A percentile compares a stretch with the other conserved stretches of the same genome.
Conservation (phyloP, 2,113 vertebrate species). For the Eptesicus fuscus region DNA sequence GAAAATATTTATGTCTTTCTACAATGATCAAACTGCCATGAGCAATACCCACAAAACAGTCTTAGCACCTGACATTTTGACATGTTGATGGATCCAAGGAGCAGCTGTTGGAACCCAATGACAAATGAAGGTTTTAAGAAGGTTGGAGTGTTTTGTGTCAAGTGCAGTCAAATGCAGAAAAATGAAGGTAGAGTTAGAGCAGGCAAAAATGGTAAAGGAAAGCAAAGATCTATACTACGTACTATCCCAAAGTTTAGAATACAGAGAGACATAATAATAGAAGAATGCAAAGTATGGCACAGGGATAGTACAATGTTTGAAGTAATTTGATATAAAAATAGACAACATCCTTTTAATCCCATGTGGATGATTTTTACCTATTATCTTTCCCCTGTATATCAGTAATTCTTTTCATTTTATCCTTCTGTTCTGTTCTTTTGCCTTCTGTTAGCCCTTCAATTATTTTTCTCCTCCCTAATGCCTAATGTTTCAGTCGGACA, state of each 20-base stretch:
- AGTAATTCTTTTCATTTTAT: not conserved
- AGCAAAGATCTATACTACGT: not conserved
- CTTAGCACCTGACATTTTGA: conserved; percentile 46
- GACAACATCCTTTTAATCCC: not conserved
- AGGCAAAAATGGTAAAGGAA: not conserved
- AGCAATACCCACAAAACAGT: conserved; percentile 24
- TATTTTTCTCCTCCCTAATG: not conserved
- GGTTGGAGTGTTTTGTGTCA: not conserved
- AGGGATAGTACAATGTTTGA: not conserved
- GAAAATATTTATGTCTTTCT: conserved; percentile 43
- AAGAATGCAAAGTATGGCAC: not conserved
- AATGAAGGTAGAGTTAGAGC: fast-evolving
- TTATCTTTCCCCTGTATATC: not conserved
- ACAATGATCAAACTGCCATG: conserved; percentile 40
- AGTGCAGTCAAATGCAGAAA: not conserved
- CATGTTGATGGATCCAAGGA: conserved; percentile 29
- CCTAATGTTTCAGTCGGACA: not conserved
- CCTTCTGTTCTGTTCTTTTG: not conserved
- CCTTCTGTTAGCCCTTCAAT: not conserved
- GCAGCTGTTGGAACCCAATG: conserved; percentile 46
- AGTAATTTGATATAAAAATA: not conserved
- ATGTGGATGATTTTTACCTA: not conserved
- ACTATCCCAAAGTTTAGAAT: not conserved
- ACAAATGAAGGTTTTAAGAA: conserved; percentile 48
- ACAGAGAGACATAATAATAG: not conserved